A percentile compares a stretch with the other conserved stretches of the same genome.
Evolutionary conservation across 1,140 invertebrate genomes (phyloP).

Genomic region (Trichonephila inaurata): DNA sequence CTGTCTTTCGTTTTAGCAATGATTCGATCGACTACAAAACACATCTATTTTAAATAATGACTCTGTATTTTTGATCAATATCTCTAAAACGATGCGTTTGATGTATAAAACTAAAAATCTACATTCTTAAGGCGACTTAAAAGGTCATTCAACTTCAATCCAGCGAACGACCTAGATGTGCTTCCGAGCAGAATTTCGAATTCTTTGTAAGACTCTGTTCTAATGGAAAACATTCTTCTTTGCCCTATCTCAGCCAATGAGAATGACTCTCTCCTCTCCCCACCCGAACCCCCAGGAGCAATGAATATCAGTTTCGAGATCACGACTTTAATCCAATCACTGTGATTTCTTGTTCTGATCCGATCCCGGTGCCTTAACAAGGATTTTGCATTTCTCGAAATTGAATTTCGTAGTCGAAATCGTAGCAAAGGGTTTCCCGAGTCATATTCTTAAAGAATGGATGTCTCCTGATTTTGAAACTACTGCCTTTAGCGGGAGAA

Average conservation of each 20-base stretch:
- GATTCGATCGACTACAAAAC: too few relatives aligned
- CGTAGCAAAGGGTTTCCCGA: background rate
- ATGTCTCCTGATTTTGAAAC: background rate
- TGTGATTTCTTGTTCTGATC: constrained; percentile 50
- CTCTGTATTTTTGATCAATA: too few relatives aligned
- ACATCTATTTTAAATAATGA: too few relatives aligned
- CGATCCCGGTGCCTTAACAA: constrained; percentile 35
- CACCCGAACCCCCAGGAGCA: background rate
- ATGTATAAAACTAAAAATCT: background rate
- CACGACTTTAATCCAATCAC: constrained; percentile 62
- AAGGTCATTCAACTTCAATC: background rate
- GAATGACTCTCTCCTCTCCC: background rate
- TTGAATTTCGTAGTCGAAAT: constrained; percentile 61
- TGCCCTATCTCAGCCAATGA: background rate
- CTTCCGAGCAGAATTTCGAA: background rate
- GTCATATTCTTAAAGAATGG: background rate
- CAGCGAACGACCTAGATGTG: background rate
- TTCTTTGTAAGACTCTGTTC: background rate
- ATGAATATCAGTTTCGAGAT: constrained; percentile 62
- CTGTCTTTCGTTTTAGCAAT: too few relatives aligned
- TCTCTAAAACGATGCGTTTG: background rate
- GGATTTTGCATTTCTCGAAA: constrained; percentile 64
- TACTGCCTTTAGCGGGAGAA: background rate
- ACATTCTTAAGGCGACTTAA: background rate
- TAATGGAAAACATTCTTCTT: constrained; percentile 36